Conservation (phyloP, 1,140 invertebrate genomes). For the Conus betulinus region DNA sequence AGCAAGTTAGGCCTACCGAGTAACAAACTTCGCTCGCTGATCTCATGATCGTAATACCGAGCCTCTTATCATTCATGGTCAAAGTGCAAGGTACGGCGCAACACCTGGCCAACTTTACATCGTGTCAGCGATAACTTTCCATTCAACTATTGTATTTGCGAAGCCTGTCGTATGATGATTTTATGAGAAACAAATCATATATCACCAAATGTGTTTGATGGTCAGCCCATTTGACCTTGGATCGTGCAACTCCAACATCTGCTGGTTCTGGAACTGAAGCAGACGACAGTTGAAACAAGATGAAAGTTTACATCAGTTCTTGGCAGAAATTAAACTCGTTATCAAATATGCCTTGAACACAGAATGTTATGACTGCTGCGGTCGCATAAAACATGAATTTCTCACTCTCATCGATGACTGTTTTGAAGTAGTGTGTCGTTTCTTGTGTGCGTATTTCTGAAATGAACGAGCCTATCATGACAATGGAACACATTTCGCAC, state of each 20-base stretch:
- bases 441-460: background rate
- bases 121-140: background rate
- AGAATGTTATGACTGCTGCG: background rate
- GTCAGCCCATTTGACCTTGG: background rate
- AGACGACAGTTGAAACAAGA: background rate
- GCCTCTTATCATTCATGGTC: background rate
- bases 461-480: background rate
- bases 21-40: background rate
- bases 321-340: background rate
- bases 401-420: no score
- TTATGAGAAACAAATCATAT: background rate
- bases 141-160: background rate
- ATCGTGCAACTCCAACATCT: background rate
- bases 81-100: background rate
- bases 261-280: background rate
- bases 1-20: background rate
- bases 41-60: background rate
- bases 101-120: background rate
- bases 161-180: background rate
- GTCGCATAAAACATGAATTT: no score
- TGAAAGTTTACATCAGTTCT: background rate
- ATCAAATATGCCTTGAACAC: background rate
- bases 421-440: background rate
- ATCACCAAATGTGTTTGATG: background rate
- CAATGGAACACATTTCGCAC: background rate